Evolutionary conservation across 2,113 vertebrate genomes (phyloP), one percentile per base, ranked within the genome.

Genomic region (Penelope pileata): DNA sequence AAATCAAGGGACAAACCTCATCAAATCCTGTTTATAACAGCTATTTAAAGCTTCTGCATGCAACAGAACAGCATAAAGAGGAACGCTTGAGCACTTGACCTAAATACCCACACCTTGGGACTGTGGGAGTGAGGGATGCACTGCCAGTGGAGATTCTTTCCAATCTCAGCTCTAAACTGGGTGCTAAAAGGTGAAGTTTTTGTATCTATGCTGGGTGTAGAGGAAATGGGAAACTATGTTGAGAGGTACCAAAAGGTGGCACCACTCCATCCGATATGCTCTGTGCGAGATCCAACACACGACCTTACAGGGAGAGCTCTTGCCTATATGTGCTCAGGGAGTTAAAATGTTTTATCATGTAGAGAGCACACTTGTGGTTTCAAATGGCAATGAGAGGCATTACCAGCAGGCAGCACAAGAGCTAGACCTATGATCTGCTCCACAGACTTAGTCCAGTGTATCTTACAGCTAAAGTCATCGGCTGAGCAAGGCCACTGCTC

Each of bases 391-490:
- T 32, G 32, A 73, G 34, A 56, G n/a, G 13, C 18, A 10, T 45
- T 77, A 47, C 47, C 16, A 47, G 42, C 40, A 43, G 56, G 16
- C 22, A 26, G 56, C 36, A 56, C 19, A 38, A 78, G 8, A 1
- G 6, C 11, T 43, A 45, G 24, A 38, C 17, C 8, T 29, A 24
- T 29, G 45, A 56, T 62, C 45, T 56, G 78, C 47, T 72, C 40
- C 32, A 54, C 23, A 87, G 62, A 30, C 34, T 50, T 11, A 4
- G 21, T 40, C 54, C 43, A 48, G 19, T 29, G 3, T 16, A 34
- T 56, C 24, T 72, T 54, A 51, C 3, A 69, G 17, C 54, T 43
- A 43, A 7, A 42, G 6, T 14, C 22, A 58, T 36, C 0, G 0
- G 9, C 5, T 83, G 56, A 79, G 30, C 0, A 2, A 64, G 27